A percentile compares a stretch with the other conserved stretches of the same genome.
phyloP scores from a whole-genome alignment of 2,888 invertebrate genomes.

The Meliscaeva auricollis region DNA sequence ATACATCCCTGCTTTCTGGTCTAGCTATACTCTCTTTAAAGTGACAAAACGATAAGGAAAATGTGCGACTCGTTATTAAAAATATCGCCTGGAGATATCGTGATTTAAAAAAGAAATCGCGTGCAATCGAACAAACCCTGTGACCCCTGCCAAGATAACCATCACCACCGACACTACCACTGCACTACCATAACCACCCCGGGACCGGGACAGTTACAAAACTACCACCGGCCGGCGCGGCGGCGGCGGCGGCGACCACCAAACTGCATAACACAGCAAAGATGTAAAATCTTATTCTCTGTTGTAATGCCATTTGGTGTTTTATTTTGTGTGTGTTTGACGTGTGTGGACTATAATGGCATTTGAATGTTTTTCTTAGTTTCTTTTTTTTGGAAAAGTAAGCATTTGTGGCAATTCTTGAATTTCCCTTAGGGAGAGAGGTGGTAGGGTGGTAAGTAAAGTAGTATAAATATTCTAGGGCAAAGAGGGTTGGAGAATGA shows the following conservation, averaged over 20 bases:
- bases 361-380: constrained; percentile 64
- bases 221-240: constrained; percentile 34
- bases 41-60: constrained; percentile 1
- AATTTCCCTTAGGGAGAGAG: constrained; percentile 51
- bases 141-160: constrained; percentile 63
- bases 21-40: neutral
- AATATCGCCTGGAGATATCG: constrained; percentile 54
- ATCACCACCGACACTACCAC: constrained; percentile 2
- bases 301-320: constrained; percentile 52
- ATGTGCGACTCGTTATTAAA: constrained; percentile 38
- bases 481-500: constrained; percentile 58
- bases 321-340: constrained; percentile 53
- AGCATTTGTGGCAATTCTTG: constrained; percentile 54
- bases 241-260: neutral
- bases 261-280: constrained; percentile 6
- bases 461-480: constrained; percentile 37
- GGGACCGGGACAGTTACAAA: neutral
- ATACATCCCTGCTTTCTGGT: neutral
- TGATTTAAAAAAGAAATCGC: constrained; percentile 72
- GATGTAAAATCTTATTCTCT: constrained; percentile 53
- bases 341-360: constrained; percentile 67
- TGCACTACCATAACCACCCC: no score
- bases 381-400: constrained; percentile 19
- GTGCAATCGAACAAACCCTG: constrained; percentile 63
- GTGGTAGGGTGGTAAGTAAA: neutral